phyloP scores from a whole-genome alignment of 2,113 vertebrate species.

The Plectropomus leopardus region DNA sequence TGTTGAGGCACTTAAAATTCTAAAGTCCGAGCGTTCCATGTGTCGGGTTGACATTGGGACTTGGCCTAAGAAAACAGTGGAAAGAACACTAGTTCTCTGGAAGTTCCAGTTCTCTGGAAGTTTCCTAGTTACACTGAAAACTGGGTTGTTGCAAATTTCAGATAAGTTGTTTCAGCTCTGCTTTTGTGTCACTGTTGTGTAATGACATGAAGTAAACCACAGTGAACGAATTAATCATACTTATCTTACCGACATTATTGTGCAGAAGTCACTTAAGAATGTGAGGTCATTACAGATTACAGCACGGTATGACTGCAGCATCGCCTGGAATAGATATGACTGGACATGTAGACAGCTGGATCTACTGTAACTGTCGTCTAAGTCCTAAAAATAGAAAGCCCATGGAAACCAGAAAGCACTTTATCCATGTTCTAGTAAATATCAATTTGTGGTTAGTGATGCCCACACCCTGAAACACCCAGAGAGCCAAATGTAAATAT shows the following conservation, averaged over 20 bases:
- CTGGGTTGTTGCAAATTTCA: not conserved
- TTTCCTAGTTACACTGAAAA: not conserved
- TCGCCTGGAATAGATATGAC: conserved; percentile 54
- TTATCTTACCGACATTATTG: not conserved
- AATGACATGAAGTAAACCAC: conserved; percentile 4
- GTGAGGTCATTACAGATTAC: conserved; percentile 40
- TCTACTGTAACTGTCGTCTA: conserved; percentile 31
- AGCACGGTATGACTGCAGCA: conserved; percentile 20
- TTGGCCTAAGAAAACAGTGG: not conserved
- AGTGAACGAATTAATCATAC: conserved; percentile 8
- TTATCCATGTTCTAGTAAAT: conserved; percentile 74
- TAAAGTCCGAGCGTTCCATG: not conserved
- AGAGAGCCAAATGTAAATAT: conserved; percentile 72
- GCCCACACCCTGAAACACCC: conserved; percentile 73
- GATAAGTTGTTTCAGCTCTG: not conserved
- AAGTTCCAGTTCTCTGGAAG: conserved; percentile 1
- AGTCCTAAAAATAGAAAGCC: conserved; percentile 73
- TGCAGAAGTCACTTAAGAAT: conserved; percentile 7
- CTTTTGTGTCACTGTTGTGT: not conserved
- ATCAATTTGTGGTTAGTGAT: conserved; percentile 75
- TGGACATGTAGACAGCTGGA: conserved; percentile 44
- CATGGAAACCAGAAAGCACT: conserved; percentile 60
- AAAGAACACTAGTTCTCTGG: not conserved
- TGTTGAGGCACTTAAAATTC: not conserved
- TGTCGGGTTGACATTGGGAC: not conserved